phyloP scores from a whole-genome alignment of 2,888 invertebrate species.

The Dryococelus australis region DNA sequence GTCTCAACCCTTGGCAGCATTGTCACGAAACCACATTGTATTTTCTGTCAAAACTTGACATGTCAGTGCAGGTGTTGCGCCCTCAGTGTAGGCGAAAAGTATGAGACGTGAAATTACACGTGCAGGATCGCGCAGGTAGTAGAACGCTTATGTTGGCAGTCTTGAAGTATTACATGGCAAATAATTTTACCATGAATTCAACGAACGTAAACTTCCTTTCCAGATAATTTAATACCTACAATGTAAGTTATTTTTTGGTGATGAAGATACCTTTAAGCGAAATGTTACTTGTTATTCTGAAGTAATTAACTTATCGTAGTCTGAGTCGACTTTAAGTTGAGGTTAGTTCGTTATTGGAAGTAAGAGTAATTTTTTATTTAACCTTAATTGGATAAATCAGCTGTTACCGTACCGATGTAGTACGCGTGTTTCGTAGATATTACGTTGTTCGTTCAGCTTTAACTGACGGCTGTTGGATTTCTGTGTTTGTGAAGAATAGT shows the following conservation, averaged over 20 bases:
- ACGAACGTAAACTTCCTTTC: not conserved
- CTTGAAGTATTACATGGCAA: not conserved
- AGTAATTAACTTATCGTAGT: not conserved
- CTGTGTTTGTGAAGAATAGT: no score
- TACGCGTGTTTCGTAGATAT: not conserved
- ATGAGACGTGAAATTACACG: no score
- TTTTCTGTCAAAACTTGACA: no score
- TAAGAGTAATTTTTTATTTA: not conserved
- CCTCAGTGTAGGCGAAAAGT: no score
- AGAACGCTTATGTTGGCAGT: not conserved
- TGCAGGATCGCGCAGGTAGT: no score
- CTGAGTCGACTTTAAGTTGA: not conserved
- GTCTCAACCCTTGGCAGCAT: no score
- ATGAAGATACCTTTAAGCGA: not conserved
- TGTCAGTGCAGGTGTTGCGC: no score
- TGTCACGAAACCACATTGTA: no score
- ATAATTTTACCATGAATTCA: not conserved
- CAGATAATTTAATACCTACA: not conserved
- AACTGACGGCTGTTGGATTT: no score
- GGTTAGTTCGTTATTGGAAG: not conserved
- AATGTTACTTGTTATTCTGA: not conserved
- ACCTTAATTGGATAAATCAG: conserved; percentile 9
- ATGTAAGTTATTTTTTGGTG: not conserved
- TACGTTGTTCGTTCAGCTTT: not conserved
- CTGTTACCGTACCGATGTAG: not conserved